Evolutionary conservation across 2,888 invertebrate genomes (phyloP).

Genomic region (Pandemis cinnamomeana): DNA sequence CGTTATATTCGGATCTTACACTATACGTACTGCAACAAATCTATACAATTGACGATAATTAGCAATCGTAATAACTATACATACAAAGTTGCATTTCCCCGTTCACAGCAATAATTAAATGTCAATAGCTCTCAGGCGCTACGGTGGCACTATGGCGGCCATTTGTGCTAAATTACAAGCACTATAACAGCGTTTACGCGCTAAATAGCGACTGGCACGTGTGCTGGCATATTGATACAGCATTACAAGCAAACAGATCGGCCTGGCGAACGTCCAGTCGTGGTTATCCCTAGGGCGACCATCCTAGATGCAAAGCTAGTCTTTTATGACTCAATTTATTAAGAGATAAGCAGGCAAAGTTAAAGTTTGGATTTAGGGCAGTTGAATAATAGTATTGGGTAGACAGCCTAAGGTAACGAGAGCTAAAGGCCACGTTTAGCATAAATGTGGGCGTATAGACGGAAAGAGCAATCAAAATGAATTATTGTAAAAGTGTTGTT

Average conservation of each 20-base stretch:
- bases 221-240: constrained; percentile 80
- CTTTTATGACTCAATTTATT: background rate
- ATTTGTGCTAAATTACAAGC: constrained; percentile 68
- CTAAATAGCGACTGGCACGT: constrained; percentile 66
- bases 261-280: constrained; percentile 73
- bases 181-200: constrained; percentile 65
- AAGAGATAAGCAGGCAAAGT: too few relatives aligned
- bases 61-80: background rate
- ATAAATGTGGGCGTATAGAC: too few relatives aligned
- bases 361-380: too few relatives aligned
- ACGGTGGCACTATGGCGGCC: constrained; percentile 42
- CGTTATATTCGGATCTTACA: too few relatives aligned
- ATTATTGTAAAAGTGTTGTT: too few relatives aligned
- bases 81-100: constrained; percentile 6
- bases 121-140: constrained; percentile 12
- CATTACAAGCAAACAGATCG: constrained; percentile 81
- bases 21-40: too few relatives aligned
- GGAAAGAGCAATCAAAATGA: too few relatives aligned
- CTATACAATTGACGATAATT: too few relatives aligned
- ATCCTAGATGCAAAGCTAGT: constrained; percentile 42
- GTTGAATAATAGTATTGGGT: too few relatives aligned
- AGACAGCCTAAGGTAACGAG: too few relatives aligned
- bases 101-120: constrained; percentile 7
- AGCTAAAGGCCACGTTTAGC: too few relatives aligned
- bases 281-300: constrained; percentile 64